Base-by-base conservation (phyloP, 2,113 vertebrate species). In the Chrysemys picta region DNA sequence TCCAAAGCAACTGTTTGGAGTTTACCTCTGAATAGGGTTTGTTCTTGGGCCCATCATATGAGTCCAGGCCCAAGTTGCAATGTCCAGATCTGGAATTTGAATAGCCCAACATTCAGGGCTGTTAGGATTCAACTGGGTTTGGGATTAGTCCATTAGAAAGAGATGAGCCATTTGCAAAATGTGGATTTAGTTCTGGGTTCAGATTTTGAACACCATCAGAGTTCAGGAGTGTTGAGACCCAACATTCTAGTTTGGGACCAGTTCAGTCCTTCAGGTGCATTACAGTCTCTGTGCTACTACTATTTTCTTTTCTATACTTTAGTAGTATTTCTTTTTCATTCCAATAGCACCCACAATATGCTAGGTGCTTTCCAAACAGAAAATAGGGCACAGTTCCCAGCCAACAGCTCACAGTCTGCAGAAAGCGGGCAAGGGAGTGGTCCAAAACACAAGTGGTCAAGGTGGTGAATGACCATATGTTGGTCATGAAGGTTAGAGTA, bases 171-270 rank as follows among this genome's bases (percentile, higher is more conserved):
- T 83, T 29, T 87, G 45, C 11, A 92, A 5, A 86, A 47, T 8
- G 45, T 47, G 75, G 75, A 89, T 13, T 13, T 84, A 62, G 45
- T 1, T 82, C 52, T 82, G 35, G 56, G 56, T 47, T 85, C 83
- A 82, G 82, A 86, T 91, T 89, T 72, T 12, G 54, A 83, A 84
- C 89, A 82, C 22, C 35, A 56, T 72, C n/a, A 21, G n/a, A 72
- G 9, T 72, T 38, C n/a, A 72, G 65, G n/a, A 72, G n/a, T 21
- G 17, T 38, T 72, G 19, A 72, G 17, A 72, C 65, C 65, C 19
- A 21, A 38, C 19, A 22, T 72, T 72, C 24, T 25, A 62, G 83
- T 81, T 10, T 6, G 24, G 3, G 82, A 79, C 5, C 25, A 59
- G 38, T 53, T 94, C 1, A 78, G 0, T 88, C 93, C 87, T 91